Evolutionary conservation across 1,140 invertebrate genomes (phyloP), one percentile per base, ranked within the genome.

Genomic region (Protaetia brevitarsis): DNA sequence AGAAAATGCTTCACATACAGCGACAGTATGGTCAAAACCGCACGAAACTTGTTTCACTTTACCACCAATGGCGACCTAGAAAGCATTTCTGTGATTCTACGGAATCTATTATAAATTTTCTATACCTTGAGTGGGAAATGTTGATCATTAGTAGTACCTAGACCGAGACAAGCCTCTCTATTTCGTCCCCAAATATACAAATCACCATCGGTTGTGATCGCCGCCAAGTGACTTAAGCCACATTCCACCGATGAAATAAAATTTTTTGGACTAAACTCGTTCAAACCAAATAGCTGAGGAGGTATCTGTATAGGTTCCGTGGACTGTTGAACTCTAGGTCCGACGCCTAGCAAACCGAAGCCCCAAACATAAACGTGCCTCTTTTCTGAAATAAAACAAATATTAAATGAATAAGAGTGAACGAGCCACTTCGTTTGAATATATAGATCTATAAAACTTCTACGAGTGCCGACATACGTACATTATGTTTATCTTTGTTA

Each of bases 341-440:
- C 96, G 41, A 90, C 83, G 0, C 96, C 96, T 37, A 98, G 81
- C 69, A 96, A 85, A 56, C 96, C 96, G 79, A 87, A 96, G 7
- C 96, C 96, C 96, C 96, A 98, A 1, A 91, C 88, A 81, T 87
- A 97, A 0, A 96, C 92, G 34, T 92, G 80, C 7, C 94, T 94
- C 69, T 85, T 76, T 68, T 91, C 93, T 91, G n/a, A n/a, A n/a
- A n/a, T n/a, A n/a, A n/a, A n/a, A n/a, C n/a, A n/a, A n/a, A n/a
- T n/a, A n/a, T n/a, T n/a, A n/a, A n/a, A n/a, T n/a, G n/a, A n/a
- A n/a, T n/a, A n/a, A n/a, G n/a, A n/a, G n/a, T n/a, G n/a, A n/a
- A n/a, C n/a, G n/a, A n/a, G n/a, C n/a, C n/a, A n/a, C n/a, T n/a
- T n/a, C n/a, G n/a, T n/a, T n/a, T n/a, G n/a, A n/a, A n/a, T n/a